Conservation (phyloP, 2,113 vertebrate genomes). For the Scalopus aquaticus region DNA sequence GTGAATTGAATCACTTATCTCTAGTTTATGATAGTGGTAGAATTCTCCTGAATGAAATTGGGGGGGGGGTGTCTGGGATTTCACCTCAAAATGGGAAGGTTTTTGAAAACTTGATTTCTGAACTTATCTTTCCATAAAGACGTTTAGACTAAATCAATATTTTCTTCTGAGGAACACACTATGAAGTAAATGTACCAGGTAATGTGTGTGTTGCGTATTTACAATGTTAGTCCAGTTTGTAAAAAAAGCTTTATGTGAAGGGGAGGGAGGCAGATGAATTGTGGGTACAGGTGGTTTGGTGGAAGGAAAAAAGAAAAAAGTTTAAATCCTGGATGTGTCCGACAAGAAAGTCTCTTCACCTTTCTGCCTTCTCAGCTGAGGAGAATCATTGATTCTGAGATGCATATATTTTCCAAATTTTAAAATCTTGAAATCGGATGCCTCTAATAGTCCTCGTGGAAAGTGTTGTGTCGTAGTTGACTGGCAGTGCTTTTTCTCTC, state of each 20-base stretch:
- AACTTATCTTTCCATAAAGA: constrained; percentile 12
- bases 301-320: background rate
- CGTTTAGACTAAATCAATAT: background rate
- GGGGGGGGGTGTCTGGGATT: background rate
- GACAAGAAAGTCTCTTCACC: background rate
- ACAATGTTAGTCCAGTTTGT: constrained; percentile 48
- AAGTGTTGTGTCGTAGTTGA: too few relatives aligned
- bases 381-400: background rate
- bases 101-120: background rate
- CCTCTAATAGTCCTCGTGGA: too few relatives aligned
- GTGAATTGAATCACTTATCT: background rate
- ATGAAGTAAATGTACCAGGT: background rate
- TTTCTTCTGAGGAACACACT: constrained; percentile 18
- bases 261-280: too few relatives aligned
- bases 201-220: background rate
- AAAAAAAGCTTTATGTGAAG: constrained; percentile 53
- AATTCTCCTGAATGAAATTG: background rate
- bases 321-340: background rate
- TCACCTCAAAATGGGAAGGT: background rate
- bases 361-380: background rate
- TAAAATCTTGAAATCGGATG: too few relatives aligned
- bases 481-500: too few relatives aligned
- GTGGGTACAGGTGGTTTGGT: too few relatives aligned
- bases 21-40: background rate
- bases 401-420: background rate